Percentiles rank a stretch among this genome's conserved stretches.
These are phyloP conservation scores for Hirtodrosophila trivittata DNA, from an alignment of 2,888 invertebrate genomes.

Conservation along the genomic window DNA sequence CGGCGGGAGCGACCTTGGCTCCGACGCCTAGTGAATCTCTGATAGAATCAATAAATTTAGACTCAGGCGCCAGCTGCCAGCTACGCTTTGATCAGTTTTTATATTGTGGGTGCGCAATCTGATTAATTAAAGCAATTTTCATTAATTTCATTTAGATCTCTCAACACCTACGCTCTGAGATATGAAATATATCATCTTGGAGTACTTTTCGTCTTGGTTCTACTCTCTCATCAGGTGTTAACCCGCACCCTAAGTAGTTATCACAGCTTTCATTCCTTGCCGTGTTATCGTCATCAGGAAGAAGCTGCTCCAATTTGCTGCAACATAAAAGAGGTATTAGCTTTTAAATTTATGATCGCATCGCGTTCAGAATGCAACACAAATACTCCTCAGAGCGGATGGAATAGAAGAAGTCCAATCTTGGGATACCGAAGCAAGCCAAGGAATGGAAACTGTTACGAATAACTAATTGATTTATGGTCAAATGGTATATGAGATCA, in stretches of 20 bases:
- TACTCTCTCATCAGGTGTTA: slow-evolving; percentile 37
- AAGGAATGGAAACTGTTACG: slow-evolving; percentile 56
- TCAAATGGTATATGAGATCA: slow-evolving; percentile 37
- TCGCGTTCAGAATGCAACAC: slow-evolving; percentile 49
- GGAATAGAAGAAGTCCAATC: slow-evolving; percentile 11
- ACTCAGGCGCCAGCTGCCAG: neutral
- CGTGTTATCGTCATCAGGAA: slow-evolving; percentile 21
- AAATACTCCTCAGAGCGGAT: slow-evolving; percentile 5
- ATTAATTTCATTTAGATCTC: slow-evolving; percentile 3
- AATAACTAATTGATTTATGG: slow-evolving; percentile 71
- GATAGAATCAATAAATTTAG: slow-evolving; percentile 7
- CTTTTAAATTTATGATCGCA: slow-evolving; percentile 57
- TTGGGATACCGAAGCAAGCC: slow-evolving; percentile 4
- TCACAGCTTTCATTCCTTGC: slow-evolving; percentile 38
- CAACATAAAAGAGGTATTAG: slow-evolving; percentile 64
- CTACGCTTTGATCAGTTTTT: slow-evolving; percentile 10
- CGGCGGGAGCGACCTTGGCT: slow-evolving; percentile 58
- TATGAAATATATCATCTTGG: too few relatives aligned
- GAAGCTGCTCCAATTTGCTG: slow-evolving; percentile 56
- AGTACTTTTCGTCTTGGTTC: slow-evolving; percentile 4
- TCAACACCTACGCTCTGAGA: too few relatives aligned
- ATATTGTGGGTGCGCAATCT: slow-evolving; percentile 36
- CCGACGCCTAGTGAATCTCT: neutral
- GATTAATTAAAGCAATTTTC: slow-evolving; percentile 32
- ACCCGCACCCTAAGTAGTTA: slow-evolving; percentile 17